A percentile compares a stretch with the other conserved stretches of the same genome.
phyloP scores from a whole-genome alignment of 2,888 invertebrate species.

The Nomada fabriciana region DNA sequence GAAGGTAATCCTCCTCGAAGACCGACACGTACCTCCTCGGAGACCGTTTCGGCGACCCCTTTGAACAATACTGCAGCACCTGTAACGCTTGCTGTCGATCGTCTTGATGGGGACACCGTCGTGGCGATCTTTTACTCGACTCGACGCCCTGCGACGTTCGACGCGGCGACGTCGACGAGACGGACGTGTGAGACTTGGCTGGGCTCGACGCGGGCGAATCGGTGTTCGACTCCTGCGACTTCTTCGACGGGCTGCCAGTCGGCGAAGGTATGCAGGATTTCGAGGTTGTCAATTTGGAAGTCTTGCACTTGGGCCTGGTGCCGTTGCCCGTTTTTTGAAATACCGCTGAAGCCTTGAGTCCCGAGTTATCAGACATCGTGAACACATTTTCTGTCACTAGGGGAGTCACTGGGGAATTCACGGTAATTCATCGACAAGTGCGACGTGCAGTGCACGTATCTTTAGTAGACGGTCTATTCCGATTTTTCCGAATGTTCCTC shows the following conservation, averaged over 20 bases:
- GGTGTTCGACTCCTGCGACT: slow-evolving; percentile 27
- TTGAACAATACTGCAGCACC: slow-evolving; percentile 41
- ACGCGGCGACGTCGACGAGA: slow-evolving; percentile 51
- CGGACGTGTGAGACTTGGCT: slow-evolving; percentile 39
- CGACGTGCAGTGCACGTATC: too few relatives aligned
- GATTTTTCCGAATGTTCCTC: too few relatives aligned
- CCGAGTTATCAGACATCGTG: slow-evolving; percentile 75
- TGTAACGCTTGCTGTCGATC: slow-evolving; percentile 51
- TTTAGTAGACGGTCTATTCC: too few relatives aligned
- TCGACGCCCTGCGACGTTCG: slow-evolving; percentile 47
- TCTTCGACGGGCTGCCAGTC: slow-evolving; percentile 28
- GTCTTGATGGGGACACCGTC: slow-evolving; percentile 55
- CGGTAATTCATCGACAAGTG: background rate
- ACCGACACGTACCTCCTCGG: slow-evolving; percentile 62
- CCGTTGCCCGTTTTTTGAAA: slow-evolving; percentile 70
- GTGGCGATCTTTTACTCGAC: slow-evolving; percentile 63
- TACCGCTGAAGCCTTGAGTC: slow-evolving; percentile 70
- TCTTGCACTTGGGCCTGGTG: slow-evolving; percentile 76
- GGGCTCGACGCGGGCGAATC: slow-evolving; percentile 52
- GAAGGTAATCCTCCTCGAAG: slow-evolving; percentile 67
- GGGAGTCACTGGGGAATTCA: background rate
- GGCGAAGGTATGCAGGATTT: slow-evolving; percentile 56
- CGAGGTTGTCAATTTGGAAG: slow-evolving; percentile 68
- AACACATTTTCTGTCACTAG: slow-evolving; percentile 67
- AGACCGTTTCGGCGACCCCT: slow-evolving; percentile 62